phyloP scores from a whole-genome alignment of 1,140 invertebrate species.

The Augochlora pura region DNA sequence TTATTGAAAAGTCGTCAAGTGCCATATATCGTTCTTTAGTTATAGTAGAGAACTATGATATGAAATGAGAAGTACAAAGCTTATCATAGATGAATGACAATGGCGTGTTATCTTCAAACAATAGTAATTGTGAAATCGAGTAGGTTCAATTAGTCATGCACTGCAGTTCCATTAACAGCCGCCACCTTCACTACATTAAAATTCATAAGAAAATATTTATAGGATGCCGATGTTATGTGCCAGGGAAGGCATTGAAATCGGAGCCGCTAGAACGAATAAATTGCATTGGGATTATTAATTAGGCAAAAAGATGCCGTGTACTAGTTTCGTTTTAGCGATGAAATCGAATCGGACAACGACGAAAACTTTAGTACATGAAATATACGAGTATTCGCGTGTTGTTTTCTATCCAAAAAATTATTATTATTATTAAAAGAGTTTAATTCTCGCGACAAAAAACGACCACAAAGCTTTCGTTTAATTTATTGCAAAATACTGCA shows the following conservation, averaged over 20 bases:
- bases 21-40: too few relatives aligned
- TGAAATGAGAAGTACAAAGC: too few relatives aligned
- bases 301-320: constrained; percentile 31
- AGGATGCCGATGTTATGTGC: constrained; percentile 1
- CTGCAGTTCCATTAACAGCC: neutral
- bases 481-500: neutral
- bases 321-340: constrained; percentile 11
- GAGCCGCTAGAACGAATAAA: constrained; percentile 9
- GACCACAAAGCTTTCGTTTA: neutral
- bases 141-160: too few relatives aligned
- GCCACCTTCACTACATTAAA: constrained; percentile 11
- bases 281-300: constrained; percentile 47
- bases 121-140: neutral
- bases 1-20: too few relatives aligned
- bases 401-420: neutral
- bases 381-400: neutral
- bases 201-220: constrained; percentile 27
- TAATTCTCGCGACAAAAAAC: neutral
- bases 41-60: too few relatives aligned
- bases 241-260: constrained; percentile 32
- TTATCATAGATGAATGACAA: neutral
- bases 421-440: neutral
- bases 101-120: neutral
- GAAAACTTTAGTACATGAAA: neutral
- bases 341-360: neutral